Evolutionary conservation across 2,888 invertebrate genomes (phyloP).

Genomic region (Galerucella pusilla): DNA sequence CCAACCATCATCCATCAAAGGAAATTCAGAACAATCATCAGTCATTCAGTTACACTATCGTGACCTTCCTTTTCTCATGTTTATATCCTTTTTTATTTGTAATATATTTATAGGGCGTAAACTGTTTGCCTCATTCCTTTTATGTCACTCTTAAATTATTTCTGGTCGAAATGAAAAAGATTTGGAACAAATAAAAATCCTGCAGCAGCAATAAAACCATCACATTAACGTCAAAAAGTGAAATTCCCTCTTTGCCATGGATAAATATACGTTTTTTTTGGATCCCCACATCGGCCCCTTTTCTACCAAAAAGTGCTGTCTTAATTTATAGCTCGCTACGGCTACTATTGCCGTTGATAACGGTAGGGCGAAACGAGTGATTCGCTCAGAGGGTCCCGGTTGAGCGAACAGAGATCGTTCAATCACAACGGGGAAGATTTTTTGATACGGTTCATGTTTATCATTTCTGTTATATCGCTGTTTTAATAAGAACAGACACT

Average conservation of each 20-base stretch:
- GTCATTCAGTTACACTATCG: no score
- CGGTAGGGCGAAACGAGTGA: conserved; percentile 22
- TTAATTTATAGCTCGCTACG: conserved; percentile 27
- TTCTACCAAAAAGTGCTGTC: conserved; percentile 25
- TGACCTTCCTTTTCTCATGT: no score
- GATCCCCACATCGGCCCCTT: conserved; percentile 19
- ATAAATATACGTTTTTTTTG: conserved; percentile 27
- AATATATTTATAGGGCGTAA: neutral
- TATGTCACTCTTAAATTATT: conserved; percentile 10
- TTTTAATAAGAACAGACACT: neutral
- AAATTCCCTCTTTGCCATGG: conserved; percentile 17
- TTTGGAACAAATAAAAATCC: conserved; percentile 28
- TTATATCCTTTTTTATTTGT: neutral
- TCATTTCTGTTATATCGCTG: conserved; percentile 18
- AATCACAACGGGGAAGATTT: conserved; percentile 26
- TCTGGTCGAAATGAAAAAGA: conserved; percentile 17
- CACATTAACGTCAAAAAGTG: conserved; percentile 32
- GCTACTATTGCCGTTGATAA: conserved; percentile 31
- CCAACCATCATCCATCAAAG: neutral
- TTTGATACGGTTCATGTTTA: conserved; percentile 26
- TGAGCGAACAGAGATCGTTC: conserved; percentile 24
- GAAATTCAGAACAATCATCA: neutral
- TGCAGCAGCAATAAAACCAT: conserved; percentile 24
- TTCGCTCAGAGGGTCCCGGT: conserved; percentile 23
- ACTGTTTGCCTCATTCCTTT: conserved; percentile 2